Evolutionary conservation across 2,888 invertebrate species (phyloP).

Genomic region (Epicampocera succincta): DNA sequence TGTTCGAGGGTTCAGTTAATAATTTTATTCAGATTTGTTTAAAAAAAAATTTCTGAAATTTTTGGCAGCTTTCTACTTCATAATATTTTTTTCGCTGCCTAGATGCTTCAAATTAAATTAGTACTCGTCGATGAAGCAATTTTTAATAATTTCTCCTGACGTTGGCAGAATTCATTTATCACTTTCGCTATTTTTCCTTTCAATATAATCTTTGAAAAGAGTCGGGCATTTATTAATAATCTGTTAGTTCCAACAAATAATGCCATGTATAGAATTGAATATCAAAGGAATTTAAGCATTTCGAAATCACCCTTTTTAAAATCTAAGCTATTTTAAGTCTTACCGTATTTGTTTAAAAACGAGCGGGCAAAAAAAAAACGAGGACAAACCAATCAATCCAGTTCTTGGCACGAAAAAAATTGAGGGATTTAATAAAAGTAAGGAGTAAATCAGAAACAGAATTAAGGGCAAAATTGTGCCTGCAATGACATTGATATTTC

Average conservation of each 20-base stretch:
- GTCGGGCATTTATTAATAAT: not conserved
- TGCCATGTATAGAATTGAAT: conserved; percentile 20
- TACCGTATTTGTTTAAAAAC: conserved; percentile 8
- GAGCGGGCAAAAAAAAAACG: not conserved
- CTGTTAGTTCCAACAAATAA: conserved; percentile 52
- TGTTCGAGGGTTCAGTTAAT: too few species aligned
- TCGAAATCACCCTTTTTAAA: conserved; percentile 58
- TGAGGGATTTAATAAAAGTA: conserved; percentile 39
- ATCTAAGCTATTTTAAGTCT: conserved; percentile 55
- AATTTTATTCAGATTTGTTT: too few species aligned
- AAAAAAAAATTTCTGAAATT: too few species aligned
- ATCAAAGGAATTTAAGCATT: conserved; percentile 14
- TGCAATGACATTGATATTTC: conserved; percentile 68
- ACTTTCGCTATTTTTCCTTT: too few species aligned
- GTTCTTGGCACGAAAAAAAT: conserved; percentile 40
- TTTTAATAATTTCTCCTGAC: too few species aligned
- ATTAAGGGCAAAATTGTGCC: conserved; percentile 33
- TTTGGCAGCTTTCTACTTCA: too few species aligned
- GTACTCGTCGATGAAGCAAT: too few species aligned
- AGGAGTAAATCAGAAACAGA: conserved; percentile 10
- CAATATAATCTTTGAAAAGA: too few species aligned
- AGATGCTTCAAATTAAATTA: too few species aligned
- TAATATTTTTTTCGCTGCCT: too few species aligned
- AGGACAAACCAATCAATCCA: conserved; percentile 50
- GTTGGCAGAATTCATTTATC: too few species aligned